Conservation (phyloP, 2,797 vertebrate genomes). For the Ambastaia sidthimunki region DNA sequence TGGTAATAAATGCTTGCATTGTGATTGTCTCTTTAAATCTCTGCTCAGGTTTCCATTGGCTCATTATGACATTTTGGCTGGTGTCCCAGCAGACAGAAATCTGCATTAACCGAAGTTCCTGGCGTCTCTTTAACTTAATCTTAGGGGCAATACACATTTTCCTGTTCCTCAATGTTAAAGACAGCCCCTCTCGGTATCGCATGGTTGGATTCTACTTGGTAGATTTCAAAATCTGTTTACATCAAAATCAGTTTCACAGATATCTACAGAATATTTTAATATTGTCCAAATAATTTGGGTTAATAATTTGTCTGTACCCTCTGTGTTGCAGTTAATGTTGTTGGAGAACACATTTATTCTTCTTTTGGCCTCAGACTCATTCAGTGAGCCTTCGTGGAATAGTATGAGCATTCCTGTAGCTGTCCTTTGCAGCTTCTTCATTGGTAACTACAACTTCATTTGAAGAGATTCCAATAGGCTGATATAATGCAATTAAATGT, state of each 20-base stretch:
- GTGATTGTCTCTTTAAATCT: slow-evolving; percentile 21
- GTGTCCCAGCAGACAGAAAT: slow-evolving; percentile 88
- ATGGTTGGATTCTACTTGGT: slow-evolving; percentile 84
- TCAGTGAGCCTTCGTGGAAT: slow-evolving; percentile 77
- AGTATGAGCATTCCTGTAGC: slow-evolving; percentile 76
- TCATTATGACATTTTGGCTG: slow-evolving; percentile 88
- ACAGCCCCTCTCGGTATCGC: slow-evolving; percentile 80
- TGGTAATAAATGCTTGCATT: slow-evolving; percentile 35
- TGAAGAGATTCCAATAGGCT: not conserved
- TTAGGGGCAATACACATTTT: slow-evolving; percentile 84
- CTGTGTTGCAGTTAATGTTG: slow-evolving; percentile 74
- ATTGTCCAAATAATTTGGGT: not conserved
- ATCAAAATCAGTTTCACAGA: not conserved
- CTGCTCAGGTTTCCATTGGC: slow-evolving; percentile 83
- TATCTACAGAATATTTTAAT: not conserved
- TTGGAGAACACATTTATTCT: slow-evolving; percentile 83
- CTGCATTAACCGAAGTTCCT: slow-evolving; percentile 73
- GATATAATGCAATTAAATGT: slow-evolving; percentile 37
- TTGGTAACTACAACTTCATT: slow-evolving; percentile 63
- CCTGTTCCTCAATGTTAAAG: slow-evolving; percentile 84
- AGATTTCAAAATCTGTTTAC: slow-evolving; percentile 57
- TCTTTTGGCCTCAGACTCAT: slow-evolving; percentile 80
- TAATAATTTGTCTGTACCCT: no score
- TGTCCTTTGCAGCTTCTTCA: slow-evolving; percentile 78
- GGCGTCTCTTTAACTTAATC: slow-evolving; percentile 85